Base-by-base conservation (phyloP, 2,113 vertebrate genomes). In the Myodes glareolus region DNA sequence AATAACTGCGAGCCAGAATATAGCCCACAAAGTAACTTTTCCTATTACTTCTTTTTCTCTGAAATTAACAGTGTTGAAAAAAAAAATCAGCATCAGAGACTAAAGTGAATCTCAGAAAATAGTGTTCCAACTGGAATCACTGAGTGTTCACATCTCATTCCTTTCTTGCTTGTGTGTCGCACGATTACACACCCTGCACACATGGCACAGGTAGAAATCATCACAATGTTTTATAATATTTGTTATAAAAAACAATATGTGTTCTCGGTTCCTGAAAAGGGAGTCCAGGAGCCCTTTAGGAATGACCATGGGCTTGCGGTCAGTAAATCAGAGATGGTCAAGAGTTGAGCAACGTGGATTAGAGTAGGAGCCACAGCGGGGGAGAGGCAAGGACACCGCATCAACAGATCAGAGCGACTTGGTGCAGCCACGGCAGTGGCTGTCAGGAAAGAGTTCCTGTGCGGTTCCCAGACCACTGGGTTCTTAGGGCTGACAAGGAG, bases 1-100 rank as follows among this genome's bases (percentile, higher is more conserved):
- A 0, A 0, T 90, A 96, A 96, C 73, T 73, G 86, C 55, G 81
- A 96, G 61, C 8, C 72, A 91, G 94, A 94, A 97, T 96, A 92
- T 75, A 97, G 90, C 85, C 88, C 86, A 78, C 92, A 89, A 97
- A 94, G 70, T 90, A 19, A 82, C 61, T 65, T 87, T 50, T 85
- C 73, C 5, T 25, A 47, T 78, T 80, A 23, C 14, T 92, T 73
- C 67, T 93, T n/a, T 78, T 89, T 92, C 73, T 97, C 81, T 85
- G 90, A 50, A 92, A 93, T 95, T 94, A 91, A 68, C 86, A 70
- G 45, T 78, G 42, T 45, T 73, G 45, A 73, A 77, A 92, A 73
- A 42, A 47, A 42, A 12, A 91, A 52, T 81, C 72, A 85, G 67
- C 33, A 25, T 39, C 45, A 47, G 16, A 10, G 16, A 58, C 36